Evolutionary conservation across 2,888 invertebrate genomes (phyloP), one percentile per base, ranked within the genome.

Genomic region (Neocrepidodera transversa): DNA sequence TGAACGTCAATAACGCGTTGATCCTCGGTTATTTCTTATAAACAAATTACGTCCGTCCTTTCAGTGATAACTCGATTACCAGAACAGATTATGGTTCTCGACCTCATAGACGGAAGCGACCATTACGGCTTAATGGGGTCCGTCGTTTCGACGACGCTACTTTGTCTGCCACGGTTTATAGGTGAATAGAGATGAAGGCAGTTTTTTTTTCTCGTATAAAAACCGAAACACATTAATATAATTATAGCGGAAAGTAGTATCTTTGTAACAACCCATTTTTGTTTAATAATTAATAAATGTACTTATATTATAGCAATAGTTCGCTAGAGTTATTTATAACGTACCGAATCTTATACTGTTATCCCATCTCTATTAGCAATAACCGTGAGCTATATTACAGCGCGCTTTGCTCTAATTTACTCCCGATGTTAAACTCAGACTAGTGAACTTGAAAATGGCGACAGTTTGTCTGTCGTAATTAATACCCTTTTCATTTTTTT

Each of bases 371-470:
- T n/a, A n/a, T n/a, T n/a, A n/a, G n/a, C n/a, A n/a, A n/a, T n/a
- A n/a, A n/a, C n/a, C n/a, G n/a, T n/a, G n/a, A n/a, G n/a, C n/a
- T n/a, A n/a, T n/a, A n/a, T n/a, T n/a, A n/a, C n/a, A n/a, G n/a
- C n/a, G n/a, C n/a, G n/a, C n/a, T n/a, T n/a, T n/a, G n/a, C n/a
- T n/a, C n/a, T n/a, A n/a, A n/a, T n/a, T n/a, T n/a, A n/a, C n/a
- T n/a, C n/a, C n/a, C n/a, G n/a, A n/a, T n/a, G n/a, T n/a, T n/a
- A n/a, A n/a, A 14, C 11, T 56, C 40, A 28, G 53, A 54, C 58
- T 58, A 51, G 55, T 51, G 49, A 42, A 54, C 58, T 61, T 54
- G 45, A 47, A 59, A 62, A 56, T 47, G 58, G 56, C 53, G 58
- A 58, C 60, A 52, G 30, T 14, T 38, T 18, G 58, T 62, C 62